Evolutionary conservation across 1,140 invertebrate genomes (phyloP).

Genomic region (Harpegnathos saltator): DNA sequence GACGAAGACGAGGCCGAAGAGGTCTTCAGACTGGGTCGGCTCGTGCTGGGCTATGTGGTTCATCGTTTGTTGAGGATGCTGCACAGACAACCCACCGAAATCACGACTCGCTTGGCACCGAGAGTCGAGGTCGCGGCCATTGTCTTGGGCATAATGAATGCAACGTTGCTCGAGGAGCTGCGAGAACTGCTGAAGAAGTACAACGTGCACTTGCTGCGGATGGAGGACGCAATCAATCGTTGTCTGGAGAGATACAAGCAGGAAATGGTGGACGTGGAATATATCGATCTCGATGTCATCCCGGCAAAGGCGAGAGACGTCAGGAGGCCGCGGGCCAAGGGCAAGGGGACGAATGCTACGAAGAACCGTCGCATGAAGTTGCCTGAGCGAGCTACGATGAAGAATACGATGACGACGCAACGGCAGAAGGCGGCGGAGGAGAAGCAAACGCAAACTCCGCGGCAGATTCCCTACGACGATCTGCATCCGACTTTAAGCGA

Average conservation of each 20-base stretch:
- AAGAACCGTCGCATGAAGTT: not conserved
- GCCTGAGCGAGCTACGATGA: not conserved
- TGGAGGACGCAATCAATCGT: constrained; percentile 87
- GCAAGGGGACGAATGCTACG: not conserved
- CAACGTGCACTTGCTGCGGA: constrained; percentile 85
- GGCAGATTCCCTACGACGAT: constrained; percentile 87
- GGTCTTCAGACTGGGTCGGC: constrained; percentile 80
- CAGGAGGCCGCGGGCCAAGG: constrained; percentile 1
- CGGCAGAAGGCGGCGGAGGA: constrained; percentile 10
- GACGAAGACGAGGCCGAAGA: constrained; percentile 75
- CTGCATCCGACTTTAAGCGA: constrained; percentile 81
- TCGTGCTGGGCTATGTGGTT: constrained; percentile 86
- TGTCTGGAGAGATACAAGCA: constrained; percentile 86
- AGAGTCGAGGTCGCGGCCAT: constrained; percentile 83
- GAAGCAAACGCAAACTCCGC: constrained; percentile 87
- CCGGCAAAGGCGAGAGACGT: constrained; percentile 3
- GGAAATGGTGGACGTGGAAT: constrained; percentile 85
- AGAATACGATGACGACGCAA: not conserved
- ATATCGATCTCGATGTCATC: constrained; percentile 81
- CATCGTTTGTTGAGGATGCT: constrained; percentile 87
- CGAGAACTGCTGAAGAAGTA: constrained; percentile 83
- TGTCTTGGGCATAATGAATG: constrained; percentile 85
- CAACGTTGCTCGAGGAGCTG: constrained; percentile 81
- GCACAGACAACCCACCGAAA: constrained; percentile 83
- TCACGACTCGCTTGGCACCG: constrained; percentile 81